These are phyloP conservation scores for Limonius californicus DNA, from an alignment of 1,140 invertebrate species.

Conservation along the genomic window DNA sequence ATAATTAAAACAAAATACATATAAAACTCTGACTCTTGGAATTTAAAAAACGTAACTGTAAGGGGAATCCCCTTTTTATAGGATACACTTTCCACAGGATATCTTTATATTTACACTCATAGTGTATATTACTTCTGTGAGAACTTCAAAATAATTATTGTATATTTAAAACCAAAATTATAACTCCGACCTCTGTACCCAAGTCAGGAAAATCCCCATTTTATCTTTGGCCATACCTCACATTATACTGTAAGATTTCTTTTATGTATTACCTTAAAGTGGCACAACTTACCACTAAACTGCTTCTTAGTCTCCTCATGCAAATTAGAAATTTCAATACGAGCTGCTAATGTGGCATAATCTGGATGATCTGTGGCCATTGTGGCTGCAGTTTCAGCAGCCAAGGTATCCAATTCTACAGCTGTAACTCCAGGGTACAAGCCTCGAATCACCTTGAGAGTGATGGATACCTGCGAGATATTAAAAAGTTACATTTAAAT, in stretches of 20 bases:
- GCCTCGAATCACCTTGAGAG: conserved; percentile 86
- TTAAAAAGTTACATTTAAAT: conserved; percentile 17
- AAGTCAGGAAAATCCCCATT: not conserved
- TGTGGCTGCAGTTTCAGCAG: conserved; percentile 93
- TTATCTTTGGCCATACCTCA: not conserved
- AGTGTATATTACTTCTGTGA: too few relatives aligned
- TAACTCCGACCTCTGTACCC: too few relatives aligned
- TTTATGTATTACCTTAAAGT: not conserved
- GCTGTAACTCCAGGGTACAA: conserved; percentile 96
- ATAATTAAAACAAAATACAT: too few relatives aligned
- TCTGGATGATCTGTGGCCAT: conserved; percentile 97
- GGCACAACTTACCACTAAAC: conserved; percentile 68
- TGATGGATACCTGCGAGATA: conserved; percentile 67
- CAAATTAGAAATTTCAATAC: conserved; percentile 95
- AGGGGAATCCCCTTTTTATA: too few relatives aligned
- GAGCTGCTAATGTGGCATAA: conserved; percentile 92
- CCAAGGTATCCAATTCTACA: conserved; percentile 93
- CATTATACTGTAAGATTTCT: too few relatives aligned
- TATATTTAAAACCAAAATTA: too few relatives aligned
- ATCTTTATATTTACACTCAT: not conserved
- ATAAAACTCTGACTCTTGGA: too few relatives aligned
- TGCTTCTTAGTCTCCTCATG: conserved; percentile 94
- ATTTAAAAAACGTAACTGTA: too few relatives aligned
- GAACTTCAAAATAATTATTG: too few relatives aligned
- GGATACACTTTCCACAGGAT: too few relatives aligned